Percentiles rank a stretch among this genome's conserved stretches.
Evolutionary conservation across 2,797 vertebrate genomes (phyloP).

Genomic region (Fistularia commersonii): DNA sequence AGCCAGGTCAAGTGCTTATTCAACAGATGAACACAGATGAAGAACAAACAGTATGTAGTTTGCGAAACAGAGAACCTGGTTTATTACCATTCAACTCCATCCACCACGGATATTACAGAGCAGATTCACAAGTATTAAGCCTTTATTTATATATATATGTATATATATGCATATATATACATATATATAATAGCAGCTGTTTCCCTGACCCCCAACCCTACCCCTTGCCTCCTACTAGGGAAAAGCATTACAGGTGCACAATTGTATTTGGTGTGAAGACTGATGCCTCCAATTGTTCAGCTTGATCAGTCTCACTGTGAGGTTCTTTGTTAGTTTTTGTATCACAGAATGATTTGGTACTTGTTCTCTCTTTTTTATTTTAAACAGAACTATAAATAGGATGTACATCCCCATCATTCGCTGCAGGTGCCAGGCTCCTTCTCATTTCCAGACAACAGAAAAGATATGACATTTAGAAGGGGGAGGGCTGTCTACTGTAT

Average conservation of each 20-base stretch:
- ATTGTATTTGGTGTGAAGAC: slow-evolving; percentile 75
- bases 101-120: slow-evolving; percentile 83
- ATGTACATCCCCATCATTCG: slow-evolving; percentile 60
- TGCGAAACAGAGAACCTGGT: slow-evolving; percentile 81
- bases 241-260: slow-evolving; percentile 71
- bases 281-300: slow-evolving; percentile 59
- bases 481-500: slow-evolving; percentile 86
- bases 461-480: slow-evolving; percentile 66
- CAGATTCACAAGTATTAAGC: slow-evolving; percentile 82
- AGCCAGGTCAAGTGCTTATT: too few species aligned
- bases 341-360: slow-evolving; percentile 58
- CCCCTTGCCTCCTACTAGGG: slow-evolving; percentile 60
- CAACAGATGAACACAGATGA: slow-evolving; percentile 1
- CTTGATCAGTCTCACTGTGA: slow-evolving; percentile 52
- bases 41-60: slow-evolving; percentile 58
- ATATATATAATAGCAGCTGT: slow-evolving; percentile 75
- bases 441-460: slow-evolving; percentile 66
- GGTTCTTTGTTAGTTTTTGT: slow-evolving; percentile 50
- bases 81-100: slow-evolving; percentile 84
- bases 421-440: slow-evolving; percentile 60
- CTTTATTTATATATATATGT: slow-evolving; percentile 40
- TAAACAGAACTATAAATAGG: slow-evolving; percentile 54
- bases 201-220: slow-evolving; percentile 38
- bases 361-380: slow-evolving; percentile 7
- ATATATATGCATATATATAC: too few species aligned